Conservation (phyloP, 53 echinoderm and acorn worm species). For the Holothuria leucospilota region DNA sequence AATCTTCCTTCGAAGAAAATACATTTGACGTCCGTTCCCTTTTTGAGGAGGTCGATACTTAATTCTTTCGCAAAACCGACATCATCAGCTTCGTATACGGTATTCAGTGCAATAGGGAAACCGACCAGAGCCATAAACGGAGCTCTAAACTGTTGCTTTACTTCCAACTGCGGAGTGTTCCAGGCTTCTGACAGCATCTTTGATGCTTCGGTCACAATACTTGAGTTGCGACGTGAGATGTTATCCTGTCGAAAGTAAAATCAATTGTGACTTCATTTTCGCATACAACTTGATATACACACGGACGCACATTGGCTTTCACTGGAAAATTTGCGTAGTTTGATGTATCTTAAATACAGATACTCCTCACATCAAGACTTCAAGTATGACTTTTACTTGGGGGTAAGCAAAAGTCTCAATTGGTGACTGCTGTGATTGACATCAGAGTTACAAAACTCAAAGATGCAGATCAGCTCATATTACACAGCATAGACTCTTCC, state of each 20-base stretch:
- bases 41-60: not conserved
- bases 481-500: no score
- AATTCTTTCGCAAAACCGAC: not conserved
- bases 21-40: not conserved
- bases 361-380: no score
- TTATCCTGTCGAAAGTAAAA: conserved; percentile 16
- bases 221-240: conserved; percentile 32
- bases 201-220: conserved; percentile 35
- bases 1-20: conserved; percentile 1
- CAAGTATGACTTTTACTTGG: no score
- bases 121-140: conserved; percentile 52
- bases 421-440: no score
- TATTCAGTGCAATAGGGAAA: conserved; percentile 17
- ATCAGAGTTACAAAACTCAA: no score
- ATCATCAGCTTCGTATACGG: not conserved
- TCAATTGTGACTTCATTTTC: no score
- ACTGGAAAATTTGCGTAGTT: no score
- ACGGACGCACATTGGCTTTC: no score
- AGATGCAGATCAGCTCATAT: no score
- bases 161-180: conserved; percentile 21
- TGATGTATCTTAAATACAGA: no score
- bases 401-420: no score
- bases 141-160: conserved; percentile 19
- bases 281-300: no score
- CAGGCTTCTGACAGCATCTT: conserved; percentile 58